Evolutionary conservation across 2,797 vertebrate species (phyloP), one percentile per base, ranked within the genome.

Genomic region (Xenops minutus): DNA sequence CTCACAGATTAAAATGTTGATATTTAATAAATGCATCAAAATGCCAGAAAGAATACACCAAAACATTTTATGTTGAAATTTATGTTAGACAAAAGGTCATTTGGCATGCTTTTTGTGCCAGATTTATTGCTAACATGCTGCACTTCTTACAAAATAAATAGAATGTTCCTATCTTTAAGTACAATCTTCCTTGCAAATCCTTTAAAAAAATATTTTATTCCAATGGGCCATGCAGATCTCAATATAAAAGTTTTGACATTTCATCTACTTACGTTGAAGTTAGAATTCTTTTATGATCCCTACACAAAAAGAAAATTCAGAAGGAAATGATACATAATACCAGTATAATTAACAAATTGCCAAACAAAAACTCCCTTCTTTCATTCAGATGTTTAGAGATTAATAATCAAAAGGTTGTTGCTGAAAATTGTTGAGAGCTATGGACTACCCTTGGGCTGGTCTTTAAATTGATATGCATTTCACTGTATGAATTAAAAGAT

Each of bases 21-120:
- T 85, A 51, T 85, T 95, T 95, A 74, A 67, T 80, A 72, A 78
- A 85, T 46, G 24, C 27, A 80, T 83, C 41, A 95, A 80, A 91
- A 80, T 77, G 8, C 56, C 72, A 87, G 24, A 75, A 82, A 87
- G 18, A 69, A 39, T 68, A 48, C 75, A 10, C 8, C 63, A 61
- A 86, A 14, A 2, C 46, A 82, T 64, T 95, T 92, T 77, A 46
- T 66, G 12, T 76, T 91, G 71, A 89, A 83, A 80, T 77, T 58
- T 67, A 41, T 58, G 26, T 80, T 83, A 89, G 91, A 77, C 10
- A 61, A 85, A 89, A 89, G 62, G 76, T 94, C 89, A 91, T 4
- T 37, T 95, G 89, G 82, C 89, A 72, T 58, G 49, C 1, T 51
- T 91, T 55, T 88, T 64, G 39, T 85, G 44, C 88, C 48, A 58